Evolutionary conservation across 92 coral and sea anemone genomes (phyloP), one percentile per base, ranked within the genome.

Genomic region (Micromussa lordhowensis): DNA sequence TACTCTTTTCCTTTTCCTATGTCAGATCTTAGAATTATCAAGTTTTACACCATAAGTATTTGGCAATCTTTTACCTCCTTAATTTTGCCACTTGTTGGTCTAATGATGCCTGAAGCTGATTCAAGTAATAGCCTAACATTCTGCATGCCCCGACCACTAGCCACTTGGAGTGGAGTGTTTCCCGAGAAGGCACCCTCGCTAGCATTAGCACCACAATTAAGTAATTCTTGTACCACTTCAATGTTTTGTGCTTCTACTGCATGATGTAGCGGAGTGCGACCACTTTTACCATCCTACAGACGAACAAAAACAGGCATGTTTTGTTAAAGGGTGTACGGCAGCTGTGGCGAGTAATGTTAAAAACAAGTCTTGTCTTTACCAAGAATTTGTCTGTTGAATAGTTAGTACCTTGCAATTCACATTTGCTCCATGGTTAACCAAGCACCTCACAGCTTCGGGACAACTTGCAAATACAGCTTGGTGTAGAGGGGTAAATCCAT

Each of bases 221-320:
- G 90, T 68, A 98, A 71, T n/a, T 91, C 61, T 73, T 90, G 61
- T 30, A 96, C 85, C 48, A 92, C 89, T 34, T 88, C 90, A 34
- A 91, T 26, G 48, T 90, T 88, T 81, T 94, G 95, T 28, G 76
- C 26, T 79, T 98, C 99, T 70, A 98, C 96, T 1, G 99, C 99
- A 40, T 98, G 96, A 85, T 98, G 99, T 4, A 98, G 93, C 26
- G 99, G 98, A 1, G 99, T 93, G 26, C 96, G 92, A 13, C 99
- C 99, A 88, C 99, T 94, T 86, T 98, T 98, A 66, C 98, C 98
- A 91, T 98, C 99, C 99, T 97, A 48, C n/a, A 54, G 55, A 75
- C 75, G 9, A 61, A 71, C 13, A 30, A 78, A 59, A 82, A 66
- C 32, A 74, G 17, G 18, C 69, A 13, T 54, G 26, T 17, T 35